These are phyloP conservation scores for Protosalanx chinensis DNA, from an alignment of 2,797 vertebrate genomes.

Conservation along the genomic window DNA sequence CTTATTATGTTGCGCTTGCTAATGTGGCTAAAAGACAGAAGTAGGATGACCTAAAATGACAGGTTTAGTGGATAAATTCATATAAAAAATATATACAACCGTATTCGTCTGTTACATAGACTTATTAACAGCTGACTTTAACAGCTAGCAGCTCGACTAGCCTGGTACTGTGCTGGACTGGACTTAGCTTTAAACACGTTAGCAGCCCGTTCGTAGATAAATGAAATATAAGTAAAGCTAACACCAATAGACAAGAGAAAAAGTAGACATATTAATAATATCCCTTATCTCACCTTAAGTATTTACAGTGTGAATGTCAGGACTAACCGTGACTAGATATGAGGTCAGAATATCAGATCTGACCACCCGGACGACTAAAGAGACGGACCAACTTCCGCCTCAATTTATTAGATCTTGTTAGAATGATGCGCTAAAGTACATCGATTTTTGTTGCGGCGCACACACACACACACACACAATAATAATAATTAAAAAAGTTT, in stretches of 20 bases:
- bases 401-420: neutral
- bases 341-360: constrained; percentile 40
- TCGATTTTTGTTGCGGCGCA: too few relatives aligned
- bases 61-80: too few relatives aligned
- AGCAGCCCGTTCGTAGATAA: neutral
- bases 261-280: neutral
- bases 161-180: neutral
- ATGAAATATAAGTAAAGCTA: neutral
- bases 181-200: too few relatives aligned
- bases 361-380: constrained; percentile 46
- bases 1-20: too few relatives aligned
- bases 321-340: constrained; percentile 17
- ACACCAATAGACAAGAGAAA: neutral
- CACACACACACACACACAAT: too few relatives aligned
- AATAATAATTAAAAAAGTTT: too few relatives aligned
- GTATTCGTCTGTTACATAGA: too few relatives aligned
- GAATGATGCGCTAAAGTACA: neutral
- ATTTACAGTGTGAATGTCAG: constrained; percentile 32
- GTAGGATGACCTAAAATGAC: too few relatives aligned
- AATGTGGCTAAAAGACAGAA: too few relatives aligned
- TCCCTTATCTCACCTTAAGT: constrained; percentile 40
- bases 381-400: constrained; percentile 61
- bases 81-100: too few relatives aligned
- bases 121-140: too few relatives aligned
- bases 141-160: constrained; percentile 1